Base-by-base conservation (phyloP, 2,113 vertebrate species). In the Apus apus region DNA sequence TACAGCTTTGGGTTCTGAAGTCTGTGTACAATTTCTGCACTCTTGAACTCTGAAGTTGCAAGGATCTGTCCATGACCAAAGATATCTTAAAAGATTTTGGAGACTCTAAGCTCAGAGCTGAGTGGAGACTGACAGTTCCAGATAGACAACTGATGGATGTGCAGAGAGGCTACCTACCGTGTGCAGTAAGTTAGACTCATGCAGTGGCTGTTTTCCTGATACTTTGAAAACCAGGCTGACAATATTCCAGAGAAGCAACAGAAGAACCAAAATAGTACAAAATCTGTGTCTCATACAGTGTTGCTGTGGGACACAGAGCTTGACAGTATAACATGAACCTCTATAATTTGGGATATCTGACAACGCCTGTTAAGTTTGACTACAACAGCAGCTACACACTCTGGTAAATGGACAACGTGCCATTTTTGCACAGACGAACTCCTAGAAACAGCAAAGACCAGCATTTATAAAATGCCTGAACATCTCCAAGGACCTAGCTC, bases 341-440 rank as follows among this genome's bases (percentile, higher is more conserved):
- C 43, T 50, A 16, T 9, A 60, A 50, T 45, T 6, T 22, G 48
- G 27, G 11, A 25, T 77, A 32, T 18, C 8, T 51, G 50, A 23
- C 66, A 51, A 6, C 19, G 17, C 34, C 45, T 74, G 20, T 36
- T 60, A 54, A 68, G 11, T 20, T 15, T n/a, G 56, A 26, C 38
- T 32, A 51, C 45, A 71, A 23, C 22, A 54, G 66, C 45, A 74
- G 34, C 9, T n/a, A 46, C 56, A 29, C 4, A 11, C 18, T 36
- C 29, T 45, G 29, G 13, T 18, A 45, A 66, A 66, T 0, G 1
- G 26, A 10, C 45, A n/a, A 36, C 0, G 0, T 6, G 36, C 23
- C 10, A 9, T 81, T 85, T 58, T 68, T 36, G 66, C 32, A 38
- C 46, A 58, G 45, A 21, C 4, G 73, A 58, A 54, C 23, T 27